phyloP scores from a whole-genome alignment of 2,797 vertebrate genomes.

The Sebastiscus albofasciatus region DNA sequence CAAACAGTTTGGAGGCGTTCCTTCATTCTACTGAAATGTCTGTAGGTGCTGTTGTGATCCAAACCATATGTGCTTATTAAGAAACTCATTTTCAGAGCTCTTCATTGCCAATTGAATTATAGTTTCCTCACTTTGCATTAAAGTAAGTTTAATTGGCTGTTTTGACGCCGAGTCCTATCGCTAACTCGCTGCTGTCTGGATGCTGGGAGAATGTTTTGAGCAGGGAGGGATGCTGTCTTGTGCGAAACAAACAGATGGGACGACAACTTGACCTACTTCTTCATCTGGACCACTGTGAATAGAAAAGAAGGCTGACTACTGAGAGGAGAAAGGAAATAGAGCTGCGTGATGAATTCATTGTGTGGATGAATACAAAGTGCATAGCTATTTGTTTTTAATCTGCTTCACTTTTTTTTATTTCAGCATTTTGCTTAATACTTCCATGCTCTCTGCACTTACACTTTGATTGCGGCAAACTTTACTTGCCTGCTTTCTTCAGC shows the following conservation, averaged over 20 bases:
- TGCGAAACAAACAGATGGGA: slow-evolving; percentile 78
- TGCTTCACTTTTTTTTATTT: neutral
- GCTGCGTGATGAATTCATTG: slow-evolving; percentile 5
- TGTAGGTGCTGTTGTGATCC: neutral
- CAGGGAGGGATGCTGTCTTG: slow-evolving; percentile 44
- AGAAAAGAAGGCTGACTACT: slow-evolving; percentile 31
- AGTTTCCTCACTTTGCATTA: neutral
- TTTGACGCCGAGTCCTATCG: neutral
- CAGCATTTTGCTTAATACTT: neutral
- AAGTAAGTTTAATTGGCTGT: neutral
- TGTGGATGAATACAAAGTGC: neutral
- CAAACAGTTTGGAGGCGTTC: neutral
- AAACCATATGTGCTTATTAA: neutral
- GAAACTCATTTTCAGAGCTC: neutral
- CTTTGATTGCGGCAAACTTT: neutral
- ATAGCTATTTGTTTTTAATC: neutral
- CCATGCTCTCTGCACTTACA: neutral
- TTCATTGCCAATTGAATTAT: neutral
- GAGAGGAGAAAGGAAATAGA: slow-evolving; percentile 17
- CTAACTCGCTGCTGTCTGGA: slow-evolving; percentile 8
- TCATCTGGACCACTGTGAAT: slow-evolving; percentile 64
- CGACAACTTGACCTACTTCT: slow-evolving; percentile 75
- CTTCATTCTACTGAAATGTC: slow-evolving; percentile 15
- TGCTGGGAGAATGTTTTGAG: slow-evolving; percentile 30
- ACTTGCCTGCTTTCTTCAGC: neutral